A percentile compares a stretch with the other conserved stretches of the same genome.
phyloP scores from a whole-genome alignment of 2,113 vertebrate genomes.

The Dasyornis broadbenti region DNA sequence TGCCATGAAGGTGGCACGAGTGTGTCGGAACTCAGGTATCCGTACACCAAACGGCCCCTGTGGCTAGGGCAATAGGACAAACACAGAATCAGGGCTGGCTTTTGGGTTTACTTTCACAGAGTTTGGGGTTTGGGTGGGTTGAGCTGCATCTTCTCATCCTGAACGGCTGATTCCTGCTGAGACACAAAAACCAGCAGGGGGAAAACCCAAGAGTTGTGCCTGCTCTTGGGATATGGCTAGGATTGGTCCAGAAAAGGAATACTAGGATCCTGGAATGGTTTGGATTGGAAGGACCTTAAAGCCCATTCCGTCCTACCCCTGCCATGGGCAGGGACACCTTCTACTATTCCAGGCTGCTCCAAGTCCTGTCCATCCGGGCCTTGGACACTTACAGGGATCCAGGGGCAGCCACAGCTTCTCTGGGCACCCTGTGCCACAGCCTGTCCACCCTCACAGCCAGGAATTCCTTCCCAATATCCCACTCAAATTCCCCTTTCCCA shows the following conservation, averaged over 20 bases:
- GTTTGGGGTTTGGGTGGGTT: background rate
- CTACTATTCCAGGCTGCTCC: background rate
- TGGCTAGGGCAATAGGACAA: background rate
- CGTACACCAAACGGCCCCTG: rapidly evolving
- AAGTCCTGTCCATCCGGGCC: background rate
- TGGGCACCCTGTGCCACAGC: background rate
- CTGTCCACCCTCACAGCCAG: background rate
- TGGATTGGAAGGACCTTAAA: background rate
- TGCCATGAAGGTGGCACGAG: background rate
- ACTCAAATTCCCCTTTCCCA: background rate
- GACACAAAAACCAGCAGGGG: background rate
- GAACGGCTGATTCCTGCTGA: background rate
- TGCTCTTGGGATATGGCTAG: background rate
- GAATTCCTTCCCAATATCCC: background rate
- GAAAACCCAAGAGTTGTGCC: too few species aligned
- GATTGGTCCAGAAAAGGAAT: too few species aligned
- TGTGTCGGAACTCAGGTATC: background rate
- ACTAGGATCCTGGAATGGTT: too few species aligned
- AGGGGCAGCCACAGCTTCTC: background rate
- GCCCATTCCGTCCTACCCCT: background rate
- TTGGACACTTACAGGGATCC: too few species aligned
- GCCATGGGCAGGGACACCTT: background rate
- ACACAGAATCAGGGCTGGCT: rapidly evolving
- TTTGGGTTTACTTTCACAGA: background rate
- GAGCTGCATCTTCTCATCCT: background rate